Evolutionary conservation across 2,113 vertebrate species (phyloP).

Genomic region (Oreochromis spilurus): DNA sequence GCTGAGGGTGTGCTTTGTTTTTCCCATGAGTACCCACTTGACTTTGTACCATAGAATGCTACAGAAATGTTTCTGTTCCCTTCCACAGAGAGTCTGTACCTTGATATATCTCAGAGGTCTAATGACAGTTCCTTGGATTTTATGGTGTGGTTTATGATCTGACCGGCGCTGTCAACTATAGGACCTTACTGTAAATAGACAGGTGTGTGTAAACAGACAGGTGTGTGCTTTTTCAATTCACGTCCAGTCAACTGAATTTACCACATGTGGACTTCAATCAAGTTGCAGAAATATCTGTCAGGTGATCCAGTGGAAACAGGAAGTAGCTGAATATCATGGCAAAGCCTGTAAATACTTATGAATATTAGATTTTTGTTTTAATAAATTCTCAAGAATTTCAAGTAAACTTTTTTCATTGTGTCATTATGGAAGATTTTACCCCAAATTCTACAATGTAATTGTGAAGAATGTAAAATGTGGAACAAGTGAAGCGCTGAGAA

Average conservation of each 20-base stretch:
- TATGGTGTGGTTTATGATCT: not conserved
- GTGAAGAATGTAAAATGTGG: not conserved
- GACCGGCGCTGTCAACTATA: not conserved
- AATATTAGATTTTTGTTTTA: not conserved
- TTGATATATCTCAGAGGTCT: not conserved
- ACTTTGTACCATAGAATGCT: not conserved
- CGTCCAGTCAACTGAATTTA: not conserved
- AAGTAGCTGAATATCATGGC: not conserved
- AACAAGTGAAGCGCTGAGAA: not conserved
- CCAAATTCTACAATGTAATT: not conserved
- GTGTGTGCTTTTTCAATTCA: not conserved
- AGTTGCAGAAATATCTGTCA: not conserved
- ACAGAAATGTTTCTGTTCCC: not conserved
- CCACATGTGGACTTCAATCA: fast-evolving
- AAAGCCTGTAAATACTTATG: not conserved
- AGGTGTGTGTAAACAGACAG: not conserved
- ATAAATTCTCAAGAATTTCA: not conserved
- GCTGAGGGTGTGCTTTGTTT: not conserved
- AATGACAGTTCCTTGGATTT: not conserved
- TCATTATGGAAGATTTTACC: not conserved
- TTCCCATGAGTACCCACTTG: not conserved
- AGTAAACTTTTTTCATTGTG: not conserved
- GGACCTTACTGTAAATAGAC: not conserved
- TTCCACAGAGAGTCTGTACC: not conserved
- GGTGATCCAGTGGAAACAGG: not conserved